Base-by-base conservation (phyloP, 92 coral and sea anemone species). In the Heteractis magnifica region DNA sequence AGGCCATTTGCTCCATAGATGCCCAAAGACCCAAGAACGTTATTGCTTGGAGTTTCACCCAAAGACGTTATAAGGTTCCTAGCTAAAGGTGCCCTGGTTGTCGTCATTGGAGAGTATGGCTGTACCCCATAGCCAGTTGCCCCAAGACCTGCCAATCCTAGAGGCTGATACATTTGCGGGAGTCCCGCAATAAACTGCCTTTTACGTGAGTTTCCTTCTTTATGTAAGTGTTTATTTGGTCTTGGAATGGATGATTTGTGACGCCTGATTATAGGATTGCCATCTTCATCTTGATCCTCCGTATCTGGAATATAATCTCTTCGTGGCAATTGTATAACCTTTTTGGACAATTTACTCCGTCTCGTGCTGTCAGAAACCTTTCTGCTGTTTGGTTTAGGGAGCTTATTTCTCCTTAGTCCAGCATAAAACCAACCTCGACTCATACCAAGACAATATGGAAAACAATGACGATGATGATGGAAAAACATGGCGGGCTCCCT, bases 201-300 rank as follows among this genome's bases (percentile, higher is more conserved):
- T 60, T 94, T 94, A 49, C 71, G 85, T 3, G 89, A 60, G 16
- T 77, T 71, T 15, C 55, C 68, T 15, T 64, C 78, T 51, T 58
- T 90, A 5, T 44, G 56, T 68, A 83, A 76, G 70, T 84, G 76
- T 83, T 86, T 18, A 4, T 75, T 64, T 59, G 87, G 65, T 49
- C 86, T 88, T 2, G 95, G 98, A 49, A 94, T 94, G 15, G 86
- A 88, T 16, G 95, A 91, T 83, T 91, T 94, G 77, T 91, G 92
- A 51, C 83, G 85, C 72, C 98, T 82, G 52, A 21, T 74, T 6
- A 80, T 80, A 8, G 21, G 21, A 75, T 84, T 65, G 49, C 77
- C 79, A 82, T 82, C 79, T 7, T 82, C 72, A 48, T 82, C 86
- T 16, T 55, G 50, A 26, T 75, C 77, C 21, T n/a, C n/a, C 51